A percentile compares a stretch with the other conserved stretches of the same genome.
Evolutionary conservation across 2,888 invertebrate genomes (phyloP).

Genomic region (Spilosoma lubricipeda): DNA sequence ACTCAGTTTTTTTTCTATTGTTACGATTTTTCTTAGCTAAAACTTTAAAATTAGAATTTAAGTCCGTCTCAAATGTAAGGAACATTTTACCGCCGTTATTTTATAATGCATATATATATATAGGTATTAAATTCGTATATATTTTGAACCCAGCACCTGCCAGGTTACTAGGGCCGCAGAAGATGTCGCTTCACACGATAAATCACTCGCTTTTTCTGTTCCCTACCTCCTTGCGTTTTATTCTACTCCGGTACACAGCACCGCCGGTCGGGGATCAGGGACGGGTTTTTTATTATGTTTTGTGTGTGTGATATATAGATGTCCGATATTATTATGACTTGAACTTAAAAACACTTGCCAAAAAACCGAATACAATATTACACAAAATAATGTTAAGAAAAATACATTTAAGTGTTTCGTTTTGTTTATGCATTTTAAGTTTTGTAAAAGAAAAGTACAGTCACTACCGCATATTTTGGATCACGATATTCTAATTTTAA

Average conservation of each 20-base stretch:
- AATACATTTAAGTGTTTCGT: not conserved
- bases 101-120: not conserved
- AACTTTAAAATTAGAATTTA: not conserved
- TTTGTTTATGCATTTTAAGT: not conserved
- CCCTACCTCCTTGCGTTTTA: conserved; percentile 73
- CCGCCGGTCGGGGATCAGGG: conserved; percentile 57
- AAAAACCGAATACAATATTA: not conserved
- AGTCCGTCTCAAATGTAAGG: not conserved
- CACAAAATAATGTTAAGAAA: not conserved
- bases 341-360: not conserved
- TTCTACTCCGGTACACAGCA: conserved; percentile 64
- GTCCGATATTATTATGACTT: conserved; percentile 2
- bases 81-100: not conserved
- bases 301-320: conserved; percentile 18
- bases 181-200: conserved; percentile 81
- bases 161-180: conserved; percentile 67
- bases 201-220: conserved; percentile 76
- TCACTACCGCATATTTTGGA: too few relatives aligned
- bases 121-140: not conserved
- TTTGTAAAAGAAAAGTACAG: not conserved
- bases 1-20: not conserved
- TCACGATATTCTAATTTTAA: too few relatives aligned
- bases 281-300: conserved; percentile 20
- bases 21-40: not conserved
- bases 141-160: conserved; percentile 45